A percentile compares a stretch with the other conserved stretches of the same genome.
These are phyloP conservation scores for Scaptomyza polygonia DNA, from an alignment of 2,888 invertebrate species.

Conservation along the genomic window DNA sequence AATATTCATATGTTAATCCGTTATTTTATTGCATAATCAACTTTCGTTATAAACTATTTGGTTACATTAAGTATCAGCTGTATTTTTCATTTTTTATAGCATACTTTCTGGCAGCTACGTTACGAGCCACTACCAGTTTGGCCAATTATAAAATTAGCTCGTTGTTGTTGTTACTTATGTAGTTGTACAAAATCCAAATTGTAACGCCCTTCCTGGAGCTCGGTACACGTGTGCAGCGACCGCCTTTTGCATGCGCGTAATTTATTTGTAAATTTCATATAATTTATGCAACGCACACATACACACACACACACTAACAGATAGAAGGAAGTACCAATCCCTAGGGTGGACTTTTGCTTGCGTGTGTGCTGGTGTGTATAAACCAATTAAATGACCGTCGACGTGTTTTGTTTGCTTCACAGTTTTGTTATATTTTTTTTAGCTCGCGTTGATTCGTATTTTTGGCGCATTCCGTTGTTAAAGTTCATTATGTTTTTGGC, in stretches of 20 bases:
- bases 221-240: constrained; percentile 1
- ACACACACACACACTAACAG: constrained; percentile 37
- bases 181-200: constrained; percentile 7
- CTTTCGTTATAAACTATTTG: neutral
- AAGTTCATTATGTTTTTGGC: constrained; percentile 67
- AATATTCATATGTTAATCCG: neutral
- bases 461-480: constrained; percentile 30
- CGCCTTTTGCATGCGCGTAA: constrained; percentile 67
- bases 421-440: constrained; percentile 38
- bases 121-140: constrained; percentile 10
- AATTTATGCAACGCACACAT: constrained; percentile 63
- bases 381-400: constrained; percentile 70
- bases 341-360: constrained; percentile 15
- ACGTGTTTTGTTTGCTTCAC: constrained; percentile 66
- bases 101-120: constrained; percentile 5
- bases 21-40: neutral
- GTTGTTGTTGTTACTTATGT: constrained; percentile 7
- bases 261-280: constrained; percentile 69
- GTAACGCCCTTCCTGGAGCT: constrained; percentile 18
- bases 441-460: constrained; percentile 9
- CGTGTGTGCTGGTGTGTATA: constrained; percentile 42
- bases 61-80: neutral
- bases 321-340: constrained; percentile 24
- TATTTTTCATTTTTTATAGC: neutral
- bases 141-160: constrained; percentile 44